Evolutionary conservation across 2,797 vertebrate genomes (phyloP).

Genomic region (Danio jaintianensis): DNA sequence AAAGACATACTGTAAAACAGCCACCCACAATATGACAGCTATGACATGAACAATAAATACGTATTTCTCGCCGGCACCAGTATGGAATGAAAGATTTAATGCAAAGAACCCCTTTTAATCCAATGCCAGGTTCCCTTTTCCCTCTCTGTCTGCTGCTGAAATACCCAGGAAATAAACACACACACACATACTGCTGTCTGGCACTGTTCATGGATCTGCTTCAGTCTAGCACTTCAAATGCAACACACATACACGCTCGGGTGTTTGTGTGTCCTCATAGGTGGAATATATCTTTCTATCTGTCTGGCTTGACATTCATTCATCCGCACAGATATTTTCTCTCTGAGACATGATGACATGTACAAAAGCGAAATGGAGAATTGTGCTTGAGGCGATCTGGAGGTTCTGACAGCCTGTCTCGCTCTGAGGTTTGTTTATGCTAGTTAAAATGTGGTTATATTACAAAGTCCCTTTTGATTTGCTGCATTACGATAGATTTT

Average conservation of each 20-base stretch:
- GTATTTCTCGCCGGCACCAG: slow-evolving; percentile 69
- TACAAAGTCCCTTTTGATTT: slow-evolving; percentile 71
- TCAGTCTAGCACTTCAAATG: slow-evolving; percentile 65
- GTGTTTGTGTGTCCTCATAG: slow-evolving; percentile 9
- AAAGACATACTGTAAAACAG: slow-evolving; percentile 70
- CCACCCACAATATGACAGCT: slow-evolving; percentile 73
- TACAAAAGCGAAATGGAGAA: slow-evolving; percentile 44
- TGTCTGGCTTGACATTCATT: slow-evolving; percentile 44
- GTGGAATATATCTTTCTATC: slow-evolving; percentile 39
- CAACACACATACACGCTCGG: slow-evolving; percentile 13
- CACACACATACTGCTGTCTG: slow-evolving; percentile 70
- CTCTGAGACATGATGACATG: slow-evolving; percentile 34
- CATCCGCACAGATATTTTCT: slow-evolving; percentile 42
- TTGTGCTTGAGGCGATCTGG: slow-evolving; percentile 27
- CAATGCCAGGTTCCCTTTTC: slow-evolving; percentile 57
- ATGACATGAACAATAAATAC: slow-evolving; percentile 80
- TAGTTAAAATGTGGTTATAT: slow-evolving; percentile 65
- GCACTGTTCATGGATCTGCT: slow-evolving; percentile 68
- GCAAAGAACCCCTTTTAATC: slow-evolving; percentile 76
- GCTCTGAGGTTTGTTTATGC: slow-evolving; percentile 68
- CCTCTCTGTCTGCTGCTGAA: slow-evolving; percentile 60
- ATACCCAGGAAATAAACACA: slow-evolving; percentile 78
- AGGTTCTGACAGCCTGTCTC: slow-evolving; percentile 46
- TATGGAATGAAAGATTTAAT: slow-evolving; percentile 76
- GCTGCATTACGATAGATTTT: slow-evolving; percentile 78